Conservation (phyloP, 1,140 invertebrate species). For the Calycopis cecrops region DNA sequence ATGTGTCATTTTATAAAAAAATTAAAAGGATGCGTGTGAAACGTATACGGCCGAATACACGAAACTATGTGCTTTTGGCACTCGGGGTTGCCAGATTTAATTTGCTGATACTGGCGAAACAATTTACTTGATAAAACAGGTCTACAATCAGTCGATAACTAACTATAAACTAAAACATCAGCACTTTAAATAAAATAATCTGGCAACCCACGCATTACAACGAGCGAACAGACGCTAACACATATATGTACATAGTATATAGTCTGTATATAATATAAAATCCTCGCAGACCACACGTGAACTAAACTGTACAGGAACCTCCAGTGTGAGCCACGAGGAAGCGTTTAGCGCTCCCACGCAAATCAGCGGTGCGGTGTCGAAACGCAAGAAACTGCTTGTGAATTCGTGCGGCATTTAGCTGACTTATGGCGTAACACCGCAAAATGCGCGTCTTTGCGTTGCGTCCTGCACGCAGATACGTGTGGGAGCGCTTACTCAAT, state of each 20-base stretch:
- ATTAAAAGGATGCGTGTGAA: slow-evolving; percentile 1
- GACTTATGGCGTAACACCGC: too few species aligned
- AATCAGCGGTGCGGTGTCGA: too few species aligned
- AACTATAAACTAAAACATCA: too few species aligned
- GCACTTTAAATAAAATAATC: not conserved
- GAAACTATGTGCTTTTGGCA: not conserved
- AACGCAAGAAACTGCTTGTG: too few species aligned
- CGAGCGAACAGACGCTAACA: not conserved
- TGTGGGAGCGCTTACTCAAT: too few species aligned
- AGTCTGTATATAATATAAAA: not conserved
- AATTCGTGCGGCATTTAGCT: too few species aligned
- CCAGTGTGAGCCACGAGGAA: not conserved
- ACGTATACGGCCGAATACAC: not conserved
- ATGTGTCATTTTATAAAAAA: not conserved
- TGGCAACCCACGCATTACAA: not conserved
- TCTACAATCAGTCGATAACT: too few species aligned
- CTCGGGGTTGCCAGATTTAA: not conserved
- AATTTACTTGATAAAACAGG: too few species aligned
- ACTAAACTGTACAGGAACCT: slow-evolving; percentile 4
- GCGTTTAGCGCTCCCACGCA: too few species aligned
- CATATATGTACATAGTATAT: slow-evolving; percentile 1
- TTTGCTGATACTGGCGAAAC: not conserved
- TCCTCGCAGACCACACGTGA: not conserved
- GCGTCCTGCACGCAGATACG: too few species aligned
- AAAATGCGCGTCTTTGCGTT: too few species aligned